Base-by-base conservation (phyloP, 2,888 invertebrate genomes). In the Chaetoderma sp. region DNA sequence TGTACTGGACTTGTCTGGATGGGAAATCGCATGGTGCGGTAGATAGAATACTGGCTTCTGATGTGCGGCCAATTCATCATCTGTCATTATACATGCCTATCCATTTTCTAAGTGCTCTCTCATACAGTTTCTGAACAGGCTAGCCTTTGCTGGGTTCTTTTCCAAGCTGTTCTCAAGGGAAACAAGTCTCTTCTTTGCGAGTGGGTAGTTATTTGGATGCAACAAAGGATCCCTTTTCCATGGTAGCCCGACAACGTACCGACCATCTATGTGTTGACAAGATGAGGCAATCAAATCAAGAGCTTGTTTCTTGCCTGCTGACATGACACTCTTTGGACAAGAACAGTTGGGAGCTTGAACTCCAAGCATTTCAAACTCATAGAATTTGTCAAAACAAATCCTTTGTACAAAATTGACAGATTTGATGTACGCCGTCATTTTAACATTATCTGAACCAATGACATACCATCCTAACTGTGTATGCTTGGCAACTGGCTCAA, bases 1-100 rank as follows among this genome's bases (percentile, higher is more conserved):
- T 25, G 54, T 59, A 32, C 59, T 59, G 18, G 28, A 23, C 36
- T 60, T 64, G 16, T 64, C 64, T 0, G 30, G 44, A 10, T 55
- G 21, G 42, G 59, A 64, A 10, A 64, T 60, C 10, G 54, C 64
- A 44, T 64, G 60, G 54, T 64, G 60, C 1, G 59, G 59, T 44
- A 64, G 10, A 25, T 60, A 64, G 25, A 44, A 39, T 1, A 52
- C 21, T 54, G 64, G 60, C 16, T 45, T 44, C 21, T 44, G n/a
- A 27, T 28, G 16, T 6, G 6, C 8, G 28, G 30, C 32, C 30
- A 36, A 45, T 32, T 33, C 57, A 13, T 57, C 42, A 27, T 32
- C 39, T 21, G 39, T 39, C 28, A 32, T 21, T 25, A 36, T 16
- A 30, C 39, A 32, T 4, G 60, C n/a, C 60, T 54, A 65, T 21